Percentiles rank a stretch among this genome's conserved stretches.
Conservation (phyloP, 2,113 vertebrate genomes). For the Chamaea fasciata region DNA sequence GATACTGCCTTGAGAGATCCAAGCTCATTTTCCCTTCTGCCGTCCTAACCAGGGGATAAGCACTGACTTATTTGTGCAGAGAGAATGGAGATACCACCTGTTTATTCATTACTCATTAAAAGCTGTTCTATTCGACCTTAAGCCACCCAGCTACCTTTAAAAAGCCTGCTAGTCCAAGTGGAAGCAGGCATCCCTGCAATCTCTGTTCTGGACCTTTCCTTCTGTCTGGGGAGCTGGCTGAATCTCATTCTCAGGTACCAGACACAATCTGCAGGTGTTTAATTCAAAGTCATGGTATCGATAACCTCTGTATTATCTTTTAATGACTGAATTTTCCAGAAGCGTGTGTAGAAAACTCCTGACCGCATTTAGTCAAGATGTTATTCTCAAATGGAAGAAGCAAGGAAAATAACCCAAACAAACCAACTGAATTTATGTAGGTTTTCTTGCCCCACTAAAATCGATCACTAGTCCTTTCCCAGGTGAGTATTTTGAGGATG, state of each 20-base stretch:
- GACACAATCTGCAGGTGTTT: neutral
- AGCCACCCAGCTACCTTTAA: neutral
- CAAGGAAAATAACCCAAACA: neutral
- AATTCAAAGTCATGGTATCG: neutral
- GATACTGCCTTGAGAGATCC: neutral
- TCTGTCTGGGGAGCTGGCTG: neutral
- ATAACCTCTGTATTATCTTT: neutral
- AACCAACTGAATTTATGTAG: neutral
- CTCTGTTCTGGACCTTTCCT: neutral
- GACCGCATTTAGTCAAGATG: neutral
- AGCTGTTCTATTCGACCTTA: neutral
- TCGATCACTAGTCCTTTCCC: neutral
- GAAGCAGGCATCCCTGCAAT: neutral
- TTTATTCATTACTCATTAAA: neutral
- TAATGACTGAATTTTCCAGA: neutral
- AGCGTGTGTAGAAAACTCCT: neutral
- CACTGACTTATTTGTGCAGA: neutral
- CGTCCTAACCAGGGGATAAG: neutral
- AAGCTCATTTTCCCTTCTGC: neutral
- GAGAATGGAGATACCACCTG: neutral
- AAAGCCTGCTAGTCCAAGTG: neutral
- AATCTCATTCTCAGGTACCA: neutral
- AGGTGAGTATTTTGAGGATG: neutral
- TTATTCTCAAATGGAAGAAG: neutral
- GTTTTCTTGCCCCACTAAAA: neutral